These are phyloP conservation scores for Mesorhabditis sp. DNA, from an alignment of 2,888 invertebrate species.

Conservation along the genomic window DNA sequence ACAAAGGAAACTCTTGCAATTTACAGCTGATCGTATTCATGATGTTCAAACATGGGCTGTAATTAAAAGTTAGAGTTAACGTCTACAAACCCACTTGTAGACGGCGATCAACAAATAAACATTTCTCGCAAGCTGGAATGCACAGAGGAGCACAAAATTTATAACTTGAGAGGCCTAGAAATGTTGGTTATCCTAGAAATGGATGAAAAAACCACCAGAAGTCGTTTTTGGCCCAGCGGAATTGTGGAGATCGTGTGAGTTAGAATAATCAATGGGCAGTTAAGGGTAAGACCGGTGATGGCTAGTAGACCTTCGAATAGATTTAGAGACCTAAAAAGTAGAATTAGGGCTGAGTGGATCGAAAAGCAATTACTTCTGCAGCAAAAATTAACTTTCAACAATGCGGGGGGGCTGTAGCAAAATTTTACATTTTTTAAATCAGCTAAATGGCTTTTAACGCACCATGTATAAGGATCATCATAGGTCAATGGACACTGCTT, in stretches of 20 bases:
- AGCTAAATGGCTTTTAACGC: neutral
- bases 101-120: slow-evolving; percentile 1
- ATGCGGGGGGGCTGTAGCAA: too few species aligned
- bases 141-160: neutral
- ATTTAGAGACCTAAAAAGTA: neutral
- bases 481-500: neutral
- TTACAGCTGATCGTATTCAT: slow-evolving; percentile 31
- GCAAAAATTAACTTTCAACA: too few species aligned
- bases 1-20: slow-evolving; percentile 31
- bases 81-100: neutral
- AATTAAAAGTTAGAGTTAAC: neutral
- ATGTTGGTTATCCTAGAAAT: neutral
- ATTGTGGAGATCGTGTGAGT: slow-evolving; percentile 6
- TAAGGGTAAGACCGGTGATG: neutral
- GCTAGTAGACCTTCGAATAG: neutral
- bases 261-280: neutral
- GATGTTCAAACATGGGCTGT: neutral
- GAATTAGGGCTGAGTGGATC: too few species aligned
- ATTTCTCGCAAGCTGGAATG: slow-evolving; percentile 1
- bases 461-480: slow-evolving; percentile 3
- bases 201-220: neutral
- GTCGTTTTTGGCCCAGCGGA: slow-evolving; percentile 1
- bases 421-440: too few species aligned
- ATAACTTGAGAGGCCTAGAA: neutral
- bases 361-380: too few species aligned